phyloP scores from a whole-genome alignment of 92 coral and sea anemone genomes.

The Pocillopora meandrina region DNA sequence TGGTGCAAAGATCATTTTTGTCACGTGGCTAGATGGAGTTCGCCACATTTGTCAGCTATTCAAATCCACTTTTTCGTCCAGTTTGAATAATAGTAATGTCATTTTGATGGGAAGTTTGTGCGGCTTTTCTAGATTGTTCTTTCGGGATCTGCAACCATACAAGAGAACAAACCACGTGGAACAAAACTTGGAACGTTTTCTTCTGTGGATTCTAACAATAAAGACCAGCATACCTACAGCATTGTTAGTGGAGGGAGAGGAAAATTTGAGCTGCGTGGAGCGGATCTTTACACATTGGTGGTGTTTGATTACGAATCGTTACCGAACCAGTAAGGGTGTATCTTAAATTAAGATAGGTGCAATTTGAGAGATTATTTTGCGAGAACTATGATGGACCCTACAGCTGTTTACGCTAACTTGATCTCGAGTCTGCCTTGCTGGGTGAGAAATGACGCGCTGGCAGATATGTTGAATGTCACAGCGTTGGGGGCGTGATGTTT shows the following conservation, averaged over 20 bases:
- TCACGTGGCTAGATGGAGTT: no score
- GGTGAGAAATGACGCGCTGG: no score
- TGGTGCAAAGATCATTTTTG: no score
- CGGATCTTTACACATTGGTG: slow-evolving; percentile 62
- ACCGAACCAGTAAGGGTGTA: slow-evolving; percentile 64
- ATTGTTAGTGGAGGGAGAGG: slow-evolving; percentile 76
- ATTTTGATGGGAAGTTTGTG: no score
- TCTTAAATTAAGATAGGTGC: not conserved
- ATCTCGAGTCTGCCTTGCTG: no score
- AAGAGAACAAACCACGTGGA: slow-evolving; percentile 85
- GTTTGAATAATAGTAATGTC: no score
- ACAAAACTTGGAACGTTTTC: slow-evolving; percentile 74
- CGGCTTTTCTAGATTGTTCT: slow-evolving; percentile 62
- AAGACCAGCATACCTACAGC: slow-evolving; percentile 82
- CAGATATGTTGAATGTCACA: no score
- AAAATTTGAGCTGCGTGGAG: slow-evolving; percentile 78
- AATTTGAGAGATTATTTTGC: not conserved
- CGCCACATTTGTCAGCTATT: no score
- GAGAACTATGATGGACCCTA: not conserved
- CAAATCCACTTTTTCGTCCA: no score
- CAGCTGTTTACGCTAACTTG: not conserved
- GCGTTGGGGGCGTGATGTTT: no score
- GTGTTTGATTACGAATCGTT: slow-evolving; percentile 80
- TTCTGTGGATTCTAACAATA: slow-evolving; percentile 81
- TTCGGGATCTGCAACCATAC: slow-evolving; percentile 74